Base-by-base conservation (phyloP, 2,888 invertebrate genomes). In the Sympetrum striolatum region DNA sequence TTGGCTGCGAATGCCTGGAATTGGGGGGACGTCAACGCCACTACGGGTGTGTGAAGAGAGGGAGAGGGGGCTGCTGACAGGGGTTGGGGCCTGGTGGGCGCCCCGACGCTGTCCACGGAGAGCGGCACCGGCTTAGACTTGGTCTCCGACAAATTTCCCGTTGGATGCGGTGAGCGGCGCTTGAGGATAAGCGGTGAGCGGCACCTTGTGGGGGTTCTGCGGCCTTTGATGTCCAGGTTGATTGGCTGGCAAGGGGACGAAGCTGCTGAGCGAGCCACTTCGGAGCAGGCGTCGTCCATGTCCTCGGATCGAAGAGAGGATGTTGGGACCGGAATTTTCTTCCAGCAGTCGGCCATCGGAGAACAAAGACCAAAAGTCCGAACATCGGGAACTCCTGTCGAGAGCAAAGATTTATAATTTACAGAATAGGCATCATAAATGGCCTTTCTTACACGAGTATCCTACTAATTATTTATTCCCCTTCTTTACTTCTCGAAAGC, bases 101-200 rank as follows among this genome's bases (percentile, higher is more conserved):
- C 92, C 8, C 92, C 91, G 37, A 92, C 91, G 79, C 90, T 90
- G 14, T 91, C 91, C 53, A 92, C 91, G 44, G 92, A 92, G 37
- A 92, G 90, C 10, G 92, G 92, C 31, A 92, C 92, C 2, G 92
- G 92, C 90, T 92, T 92, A 18, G 92, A 91, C 90, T 92, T 92
- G 81, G 91, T 90, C n/a, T 91, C 79, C 60, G 31, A 35, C 53
- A 31, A 82, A 18, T 37, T 31, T 18, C 60, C 35, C n/a, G 81
- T 48, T 25, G 44, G 81, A 25, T 48, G 81, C 4, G 60, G 60
- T 18, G 79, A 80, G 58, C 90, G 48, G 80, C 80, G 31, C 58
- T 15, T 25, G 25, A 53, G 82, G 5, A 35, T 35, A 10, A 22
- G 79, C 4, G 80, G 80, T 1, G 90, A 82, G 18, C 82, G 90